These are phyloP conservation scores for Isaurus tuberculatus DNA, from an alignment of 92 coral and sea anemone genomes.

Conservation along the genomic window DNA sequence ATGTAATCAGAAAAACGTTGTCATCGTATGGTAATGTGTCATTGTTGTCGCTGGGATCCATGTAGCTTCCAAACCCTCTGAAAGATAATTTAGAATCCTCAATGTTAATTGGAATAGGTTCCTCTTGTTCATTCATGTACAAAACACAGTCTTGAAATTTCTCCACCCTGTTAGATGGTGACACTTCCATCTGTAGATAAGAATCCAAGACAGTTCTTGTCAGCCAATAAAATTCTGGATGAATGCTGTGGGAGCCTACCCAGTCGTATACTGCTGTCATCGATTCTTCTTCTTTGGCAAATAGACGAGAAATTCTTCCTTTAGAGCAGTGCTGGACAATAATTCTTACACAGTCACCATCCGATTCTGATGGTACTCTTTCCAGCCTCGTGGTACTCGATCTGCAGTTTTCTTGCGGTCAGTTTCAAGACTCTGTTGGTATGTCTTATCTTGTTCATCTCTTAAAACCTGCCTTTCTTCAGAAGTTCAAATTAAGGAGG, in stretches of 20 bases:
- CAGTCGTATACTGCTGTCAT: slow-evolving; percentile 21
- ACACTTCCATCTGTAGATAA: not conserved
- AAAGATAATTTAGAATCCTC: slow-evolving; percentile 11
- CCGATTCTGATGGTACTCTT: slow-evolving; percentile 14
- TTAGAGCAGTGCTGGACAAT: slow-evolving; percentile 1
- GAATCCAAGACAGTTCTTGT: not conserved
- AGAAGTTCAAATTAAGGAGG: slow-evolving; percentile 16
- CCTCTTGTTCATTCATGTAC: slow-evolving; percentile 3
- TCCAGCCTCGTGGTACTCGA: slow-evolving; percentile 9
- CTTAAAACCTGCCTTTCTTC: slow-evolving; percentile 16
- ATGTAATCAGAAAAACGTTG: slow-evolving; percentile 1
- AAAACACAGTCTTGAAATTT: slow-evolving; percentile 14
- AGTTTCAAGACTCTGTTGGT: slow-evolving; percentile 4
- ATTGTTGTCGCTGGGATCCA: slow-evolving; percentile 25
- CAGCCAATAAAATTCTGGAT: slow-evolving; percentile 10
- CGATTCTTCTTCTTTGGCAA: slow-evolving; percentile 18
- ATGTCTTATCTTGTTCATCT: slow-evolving; percentile 25
- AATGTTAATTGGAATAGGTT: slow-evolving; percentile 15
- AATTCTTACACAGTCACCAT: slow-evolving; percentile 18
- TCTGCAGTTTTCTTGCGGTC: slow-evolving; percentile 7
- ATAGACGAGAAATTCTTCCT: slow-evolving; percentile 14
- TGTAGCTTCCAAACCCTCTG: slow-evolving; percentile 6
- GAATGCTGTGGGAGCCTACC: slow-evolving; percentile 16
- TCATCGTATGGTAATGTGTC: slow-evolving; percentile 24
- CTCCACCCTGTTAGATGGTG: slow-evolving; percentile 3